Evolutionary conservation across 2,113 vertebrate genomes (phyloP), one percentile per base, ranked within the genome.

Genomic region (Anser brachyrhynchus): DNA sequence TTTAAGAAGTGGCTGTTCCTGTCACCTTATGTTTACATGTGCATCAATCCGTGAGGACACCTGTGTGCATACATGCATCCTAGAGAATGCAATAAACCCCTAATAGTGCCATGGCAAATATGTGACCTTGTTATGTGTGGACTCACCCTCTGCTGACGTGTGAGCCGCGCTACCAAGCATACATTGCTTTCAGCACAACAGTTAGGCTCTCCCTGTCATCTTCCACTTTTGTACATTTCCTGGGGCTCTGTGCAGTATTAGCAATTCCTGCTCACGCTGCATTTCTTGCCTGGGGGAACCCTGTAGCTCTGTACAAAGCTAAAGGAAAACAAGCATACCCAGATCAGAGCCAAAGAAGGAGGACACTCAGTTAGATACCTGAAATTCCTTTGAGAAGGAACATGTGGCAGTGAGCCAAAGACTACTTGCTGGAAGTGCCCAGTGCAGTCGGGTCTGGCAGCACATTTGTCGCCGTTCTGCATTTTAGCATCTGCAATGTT

Each of bases 291-390:
- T 14, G 25, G 2, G 23, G 74, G 37, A 51, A 13, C 31, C 20
- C 39, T 61, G 39, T 25, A 7, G 1, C 13, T n/a, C 57, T 46
- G 11, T 3, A 1, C 33, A 15, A 35, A 13, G 13, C 37, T 37
- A 57, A 43, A 90, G 62, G 21, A 92, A 76, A 89, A 49, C 23
- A 61, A 67, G n/a, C 1, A 0, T 37, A 6, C 8, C 19, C 28
- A 1, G 76, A 66, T 89, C 41, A 80, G 65, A 92, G 51, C 49
- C 51, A 44, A 28, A 81, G 22, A 35, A 46, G 26, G 26, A 66
- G 26, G 7, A 65, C 17, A 11, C 64, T 83, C 16, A 0, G 25
- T 59, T 85, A 26, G 0, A 0, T 41, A 51, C 49, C 39, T 61
- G 39, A 88, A 85, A 70, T 57, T 10, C 33, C 18, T 64, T 67